Base-by-base conservation (phyloP, 2,797 vertebrate genomes). In the Cynopterus sphinx region DNA sequence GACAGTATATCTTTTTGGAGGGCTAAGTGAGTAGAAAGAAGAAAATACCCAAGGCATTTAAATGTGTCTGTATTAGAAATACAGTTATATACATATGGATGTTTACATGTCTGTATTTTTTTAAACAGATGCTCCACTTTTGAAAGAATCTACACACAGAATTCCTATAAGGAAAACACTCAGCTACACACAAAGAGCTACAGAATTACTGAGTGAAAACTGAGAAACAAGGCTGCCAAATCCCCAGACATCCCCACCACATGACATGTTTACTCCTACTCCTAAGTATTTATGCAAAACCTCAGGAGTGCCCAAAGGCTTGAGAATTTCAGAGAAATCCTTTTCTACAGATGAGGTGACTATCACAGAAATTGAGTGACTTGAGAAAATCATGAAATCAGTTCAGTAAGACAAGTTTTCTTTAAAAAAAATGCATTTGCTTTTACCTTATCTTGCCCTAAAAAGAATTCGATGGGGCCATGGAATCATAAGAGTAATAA, bases 401-500 rank as follows among this genome's bases (percentile, higher is more conserved):
- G 7, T 49, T 91, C 55, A 88, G 13, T 31, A 87, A 79, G 3
- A 90, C 43, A 85, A 6, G n/a, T 68, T 79, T 49, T 77, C 68
- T 73, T 90, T 7, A 71, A 49, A 49, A 43, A 43, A 49, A 49
- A 91, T 41, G 22, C 26, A 43, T 86, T 88, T 90, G 31, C 16
- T 87, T 95, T 88, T 63, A 79, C 31, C 39, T 83, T 65, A 49
- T 15, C 33, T 31, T 26, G 9, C 24, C 75, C 74, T 89, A 70
- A 84, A 83, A 91, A 86, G 3, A 73, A 86, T 41, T 9, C 33
- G 59, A 94, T 31, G 49, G 5, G 22, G 24, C 59, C 39, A 63
- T 78, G n/a, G 53, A 87, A 75, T 91, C 49, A 51, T 88, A 77
- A 81, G 65, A 93, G 90, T 65, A 57, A 68, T n/a, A 77, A 87